Conservation (phyloP, 2,888 invertebrate genomes). For the Dyspetes luteomarginatus region DNA sequence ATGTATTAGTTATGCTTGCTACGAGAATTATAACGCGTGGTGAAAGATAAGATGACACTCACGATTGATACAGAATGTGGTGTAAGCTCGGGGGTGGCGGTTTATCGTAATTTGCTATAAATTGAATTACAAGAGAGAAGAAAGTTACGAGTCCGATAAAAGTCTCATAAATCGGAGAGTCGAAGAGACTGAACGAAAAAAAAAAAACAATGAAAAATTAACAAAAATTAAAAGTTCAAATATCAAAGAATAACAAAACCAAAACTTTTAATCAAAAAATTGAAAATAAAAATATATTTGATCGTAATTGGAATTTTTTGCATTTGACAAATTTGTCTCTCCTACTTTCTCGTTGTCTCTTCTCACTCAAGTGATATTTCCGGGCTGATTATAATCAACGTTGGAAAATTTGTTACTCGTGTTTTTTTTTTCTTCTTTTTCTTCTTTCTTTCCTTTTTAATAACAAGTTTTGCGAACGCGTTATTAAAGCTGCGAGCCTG, state of each 20-base stretch:
- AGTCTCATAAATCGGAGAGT: slow-evolving; percentile 46
- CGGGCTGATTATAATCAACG: slow-evolving; percentile 12
- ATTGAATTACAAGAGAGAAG: slow-evolving; percentile 67
- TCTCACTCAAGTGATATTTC: slow-evolving; percentile 4
- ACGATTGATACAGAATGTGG: slow-evolving; percentile 25
- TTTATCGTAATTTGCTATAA: slow-evolving; percentile 71
- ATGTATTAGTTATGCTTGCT: not conserved
- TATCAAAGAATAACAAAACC: too few relatives aligned
- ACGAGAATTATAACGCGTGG: not conserved
- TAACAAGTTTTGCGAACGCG: slow-evolving; percentile 11
- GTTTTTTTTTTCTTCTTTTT: slow-evolving; percentile 1
- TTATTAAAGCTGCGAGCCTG: slow-evolving; percentile 21
- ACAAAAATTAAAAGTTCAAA: not conserved
- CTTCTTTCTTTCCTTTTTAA: slow-evolving; percentile 5
- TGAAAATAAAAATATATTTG: not conserved
- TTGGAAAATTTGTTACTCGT: not conserved
- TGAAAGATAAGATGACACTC: slow-evolving; percentile 52
- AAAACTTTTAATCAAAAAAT: too few relatives aligned
- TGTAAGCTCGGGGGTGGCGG: slow-evolving; percentile 51
- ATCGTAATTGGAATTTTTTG: not conserved
- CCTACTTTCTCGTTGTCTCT: not conserved
- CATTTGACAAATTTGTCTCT: not conserved
- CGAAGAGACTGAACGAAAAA: slow-evolving; percentile 29
- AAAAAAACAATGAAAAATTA: too few relatives aligned
- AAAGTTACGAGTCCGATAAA: slow-evolving; percentile 41